Percentiles rank a stretch among this genome's conserved stretches.
These are phyloP conservation scores for Eudyptes chrysolophus DNA, from an alignment of 2,113 vertebrate species.

Conservation along the genomic window DNA sequence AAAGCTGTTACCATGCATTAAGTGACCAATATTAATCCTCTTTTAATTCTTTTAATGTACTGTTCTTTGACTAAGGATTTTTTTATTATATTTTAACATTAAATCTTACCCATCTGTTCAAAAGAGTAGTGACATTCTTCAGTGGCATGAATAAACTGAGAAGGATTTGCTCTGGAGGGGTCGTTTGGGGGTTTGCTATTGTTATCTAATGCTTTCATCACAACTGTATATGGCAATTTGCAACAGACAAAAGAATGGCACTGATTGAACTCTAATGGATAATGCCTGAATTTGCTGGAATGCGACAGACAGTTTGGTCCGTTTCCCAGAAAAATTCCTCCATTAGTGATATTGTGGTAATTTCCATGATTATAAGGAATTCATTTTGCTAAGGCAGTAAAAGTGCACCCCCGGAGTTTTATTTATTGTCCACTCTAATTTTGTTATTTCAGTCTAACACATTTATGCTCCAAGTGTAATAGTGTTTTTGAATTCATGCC, in stretches of 20 bases:
- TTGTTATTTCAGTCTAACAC: slow-evolving; percentile 36
- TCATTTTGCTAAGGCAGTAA: neutral
- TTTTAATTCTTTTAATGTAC: neutral
- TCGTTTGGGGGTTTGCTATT: neutral
- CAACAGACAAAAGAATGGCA: neutral
- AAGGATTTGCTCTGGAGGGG: neutral
- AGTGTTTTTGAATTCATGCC: slow-evolving; percentile 25
- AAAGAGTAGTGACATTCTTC: neutral
- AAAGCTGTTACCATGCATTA: neutral
- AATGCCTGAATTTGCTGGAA: neutral
- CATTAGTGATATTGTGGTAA: neutral
- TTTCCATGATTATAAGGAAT: neutral
- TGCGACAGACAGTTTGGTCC: neutral
- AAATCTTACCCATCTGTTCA: neutral
- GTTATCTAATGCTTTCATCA: neutral
- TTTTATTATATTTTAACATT: neutral
- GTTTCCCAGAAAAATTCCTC: neutral
- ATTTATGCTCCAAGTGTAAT: slow-evolving; percentile 8
- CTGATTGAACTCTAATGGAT: neutral
- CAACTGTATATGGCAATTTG: neutral
- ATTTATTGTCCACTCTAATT: slow-evolving; percentile 46
- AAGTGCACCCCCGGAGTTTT: neutral
- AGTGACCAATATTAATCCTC: neutral
- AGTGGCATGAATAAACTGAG: neutral
- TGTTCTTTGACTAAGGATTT: neutral